phyloP scores from a whole-genome alignment of 1,140 invertebrate genomes.

The Riptortus pedestris region DNA sequence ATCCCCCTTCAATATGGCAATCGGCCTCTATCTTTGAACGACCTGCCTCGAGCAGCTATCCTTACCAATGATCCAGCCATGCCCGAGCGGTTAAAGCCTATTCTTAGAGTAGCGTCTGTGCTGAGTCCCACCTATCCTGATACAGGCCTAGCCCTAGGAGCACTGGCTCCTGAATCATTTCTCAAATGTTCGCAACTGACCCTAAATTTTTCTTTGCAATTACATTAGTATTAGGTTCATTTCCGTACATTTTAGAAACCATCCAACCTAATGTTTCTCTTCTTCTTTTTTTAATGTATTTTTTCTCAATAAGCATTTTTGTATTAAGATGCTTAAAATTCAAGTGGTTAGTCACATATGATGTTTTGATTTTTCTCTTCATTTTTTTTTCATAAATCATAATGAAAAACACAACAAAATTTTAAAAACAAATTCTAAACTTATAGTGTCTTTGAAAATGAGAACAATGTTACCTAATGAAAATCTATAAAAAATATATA shows the following conservation, averaged over 20 bases:
- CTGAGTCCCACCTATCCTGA: background rate
- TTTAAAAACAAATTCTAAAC: slow-evolving; percentile 14
- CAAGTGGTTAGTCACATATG: too few relatives aligned
- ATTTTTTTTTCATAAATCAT: slow-evolving; percentile 1
- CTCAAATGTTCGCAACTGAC: background rate
- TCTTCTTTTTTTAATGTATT: background rate
- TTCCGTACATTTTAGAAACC: background rate
- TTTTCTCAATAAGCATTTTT: background rate
- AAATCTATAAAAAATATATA: slow-evolving; percentile 18
- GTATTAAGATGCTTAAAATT: background rate
- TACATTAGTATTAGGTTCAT: background rate
- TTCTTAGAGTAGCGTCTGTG: too few relatives aligned
- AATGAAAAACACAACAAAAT: slow-evolving; percentile 13
- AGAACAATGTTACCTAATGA: slow-evolving; percentile 11
- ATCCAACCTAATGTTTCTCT: background rate
- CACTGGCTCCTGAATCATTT: slow-evolving; percentile 7
- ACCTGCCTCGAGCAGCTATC: too few relatives aligned
- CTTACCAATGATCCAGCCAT: too few relatives aligned
- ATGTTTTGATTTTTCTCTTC: background rate
- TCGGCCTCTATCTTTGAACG: too few relatives aligned
- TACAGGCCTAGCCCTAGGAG: background rate
- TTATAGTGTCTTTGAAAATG: slow-evolving; percentile 13
- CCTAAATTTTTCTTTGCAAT: background rate
- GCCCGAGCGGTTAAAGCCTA: too few relatives aligned
- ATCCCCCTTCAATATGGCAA: too few relatives aligned